Base-by-base conservation (phyloP, 2,888 invertebrate species). In the Gandaritis pyraliata region DNA sequence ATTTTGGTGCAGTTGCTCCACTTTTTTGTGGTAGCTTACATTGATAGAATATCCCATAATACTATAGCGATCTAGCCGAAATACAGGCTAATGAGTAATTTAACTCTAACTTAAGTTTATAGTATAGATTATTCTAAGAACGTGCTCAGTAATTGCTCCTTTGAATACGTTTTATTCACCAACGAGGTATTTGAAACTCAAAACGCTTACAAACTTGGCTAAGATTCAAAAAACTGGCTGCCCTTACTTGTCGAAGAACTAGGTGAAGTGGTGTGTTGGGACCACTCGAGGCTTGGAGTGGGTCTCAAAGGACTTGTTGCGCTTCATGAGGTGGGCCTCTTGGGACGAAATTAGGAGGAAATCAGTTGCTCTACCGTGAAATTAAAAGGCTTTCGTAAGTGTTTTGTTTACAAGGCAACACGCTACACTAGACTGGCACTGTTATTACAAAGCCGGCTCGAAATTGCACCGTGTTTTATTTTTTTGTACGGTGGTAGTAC, bases 291-390 rank as follows among this genome's bases (percentile, higher is more conserved):
- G 33, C 38, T 59, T 29, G 13, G 30, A 12, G 13, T 30, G 45
- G n/a, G 39, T 33, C 62, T 46, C 58, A 11, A 12, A 0, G 39
- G 58, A 58, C 62, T 58, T 58, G 58, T 58, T 58, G 62, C 54
- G 57, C 54, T 51, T 55, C 51, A 61, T 51, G 45, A 45, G 39
- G 38, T 36, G 23, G 11, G 45, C 18, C 47, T 29, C 33, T 52
- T 30, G 57, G 57, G 61, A 48, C 45, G 47, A 48, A 54, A 61
- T 61, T 61, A 58, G 38, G 45, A 45, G 30, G 12, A 53, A 62
- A 58, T 62, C 30, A 46, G 53, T 38, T 53, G 38, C 45, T 33
- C 18, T 12, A n/a, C 36, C 48, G 43, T 49, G 57, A 49, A 57
- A 53, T 53, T 48, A 55, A n/a, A 15, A 33, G 15, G 41, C 30